Evolutionary conservation across 2,797 vertebrate species (phyloP).

Genomic region (Emydoidea blandingii): DNA sequence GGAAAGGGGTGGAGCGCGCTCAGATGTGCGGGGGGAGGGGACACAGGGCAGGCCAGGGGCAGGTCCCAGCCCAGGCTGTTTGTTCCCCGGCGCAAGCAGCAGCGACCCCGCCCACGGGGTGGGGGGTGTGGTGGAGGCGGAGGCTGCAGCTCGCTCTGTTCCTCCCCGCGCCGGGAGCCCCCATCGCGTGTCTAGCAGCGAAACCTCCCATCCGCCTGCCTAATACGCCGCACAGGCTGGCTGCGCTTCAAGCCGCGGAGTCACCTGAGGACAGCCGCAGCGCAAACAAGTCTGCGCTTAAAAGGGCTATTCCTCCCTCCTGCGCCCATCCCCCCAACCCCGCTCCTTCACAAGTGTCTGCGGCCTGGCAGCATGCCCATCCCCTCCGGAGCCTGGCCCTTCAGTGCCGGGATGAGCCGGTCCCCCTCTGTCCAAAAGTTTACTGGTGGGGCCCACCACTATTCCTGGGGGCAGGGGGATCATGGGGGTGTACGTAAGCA

Average conservation of each 20-base stretch:
- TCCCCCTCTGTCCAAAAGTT: fast-evolving
- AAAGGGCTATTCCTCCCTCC: not conserved
- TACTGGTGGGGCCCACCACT: not conserved
- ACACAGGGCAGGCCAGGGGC: not conserved
- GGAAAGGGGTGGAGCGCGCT: too few relatives aligned
- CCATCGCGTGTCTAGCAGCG: constrained; percentile 83
- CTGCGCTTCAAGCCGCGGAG: constrained; percentile 84
- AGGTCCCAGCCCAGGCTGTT: not conserved
- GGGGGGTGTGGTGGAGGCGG: too few relatives aligned
- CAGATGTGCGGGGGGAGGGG: too few relatives aligned
- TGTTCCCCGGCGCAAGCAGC: not conserved
- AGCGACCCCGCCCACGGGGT: not conserved
- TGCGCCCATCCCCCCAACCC: not conserved
- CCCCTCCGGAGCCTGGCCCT: not conserved
- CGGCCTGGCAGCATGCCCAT: not conserved
- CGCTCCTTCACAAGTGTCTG: too few relatives aligned
- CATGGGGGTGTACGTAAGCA: not conserved
- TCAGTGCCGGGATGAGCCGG: too few relatives aligned
- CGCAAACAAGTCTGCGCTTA: not conserved
- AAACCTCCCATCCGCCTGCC: constrained; percentile 79
- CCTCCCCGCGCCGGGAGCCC: constrained; percentile 39
- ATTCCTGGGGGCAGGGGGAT: fast-evolving
- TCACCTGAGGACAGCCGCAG: constrained; percentile 71
- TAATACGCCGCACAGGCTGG: constrained; percentile 82
- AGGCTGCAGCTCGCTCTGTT: not conserved